Percentiles rank a stretch among this genome's conserved stretches.
phyloP scores from a whole-genome alignment of 1,140 invertebrate species.

The Chelonus insularis region DNA sequence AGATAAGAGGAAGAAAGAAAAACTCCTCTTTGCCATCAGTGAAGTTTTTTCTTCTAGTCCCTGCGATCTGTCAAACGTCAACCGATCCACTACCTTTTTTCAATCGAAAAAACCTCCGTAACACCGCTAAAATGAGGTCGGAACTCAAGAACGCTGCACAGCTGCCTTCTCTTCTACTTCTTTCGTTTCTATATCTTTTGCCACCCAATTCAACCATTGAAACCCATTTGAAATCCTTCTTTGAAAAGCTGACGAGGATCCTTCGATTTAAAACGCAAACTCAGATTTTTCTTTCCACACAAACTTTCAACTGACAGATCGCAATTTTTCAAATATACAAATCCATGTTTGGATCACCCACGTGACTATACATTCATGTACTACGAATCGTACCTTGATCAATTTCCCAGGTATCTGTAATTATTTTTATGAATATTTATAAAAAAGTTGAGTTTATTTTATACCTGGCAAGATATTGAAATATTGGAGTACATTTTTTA shows the following conservation, averaged over 20 bases:
- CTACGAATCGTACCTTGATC: too few relatives aligned
- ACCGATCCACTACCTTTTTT: conserved; percentile 20
- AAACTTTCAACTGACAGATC: conserved; percentile 34
- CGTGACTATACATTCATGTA: too few relatives aligned
- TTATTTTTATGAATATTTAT: too few relatives aligned
- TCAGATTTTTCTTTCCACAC: conserved; percentile 7
- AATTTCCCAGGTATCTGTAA: too few relatives aligned
- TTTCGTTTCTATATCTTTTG: not conserved
- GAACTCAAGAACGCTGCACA: not conserved
- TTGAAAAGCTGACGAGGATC: not conserved
- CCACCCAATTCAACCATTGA: not conserved
- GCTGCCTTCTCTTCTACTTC: not conserved
- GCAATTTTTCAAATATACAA: conserved; percentile 59
- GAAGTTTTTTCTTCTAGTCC: conserved; percentile 8
- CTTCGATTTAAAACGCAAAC: conserved; percentile 7
- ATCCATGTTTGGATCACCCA: not conserved
- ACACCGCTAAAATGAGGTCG: conserved; percentile 38
- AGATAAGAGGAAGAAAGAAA: conserved; percentile 18
- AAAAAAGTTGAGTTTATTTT: too few relatives aligned
- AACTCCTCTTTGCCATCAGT: conserved; percentile 5
- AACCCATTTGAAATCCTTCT: too few relatives aligned
- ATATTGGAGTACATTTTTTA: too few relatives aligned
- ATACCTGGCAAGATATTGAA: too few relatives aligned
- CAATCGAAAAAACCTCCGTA: conserved; percentile 9
- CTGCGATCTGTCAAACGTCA: conserved; percentile 32